Base-by-base conservation (phyloP, 1,140 invertebrate genomes). In the Bombus confusus region DNA sequence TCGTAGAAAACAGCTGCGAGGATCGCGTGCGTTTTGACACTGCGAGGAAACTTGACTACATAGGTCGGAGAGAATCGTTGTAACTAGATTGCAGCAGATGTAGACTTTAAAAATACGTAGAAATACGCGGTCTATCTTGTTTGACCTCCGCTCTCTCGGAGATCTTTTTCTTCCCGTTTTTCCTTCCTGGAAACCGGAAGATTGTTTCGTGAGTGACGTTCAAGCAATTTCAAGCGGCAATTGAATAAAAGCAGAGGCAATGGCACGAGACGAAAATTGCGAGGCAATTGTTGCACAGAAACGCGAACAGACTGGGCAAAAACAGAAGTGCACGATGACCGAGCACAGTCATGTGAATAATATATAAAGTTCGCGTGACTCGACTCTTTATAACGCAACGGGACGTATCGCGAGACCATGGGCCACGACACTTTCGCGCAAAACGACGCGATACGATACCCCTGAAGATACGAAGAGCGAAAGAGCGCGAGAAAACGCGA, bases 301-400 rank as follows among this genome's bases (percentile, higher is more conserved):
- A 73, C 28, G 41, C 3, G 13, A n/a, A n/a, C 28, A 28, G 59
- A 62, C 59, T 12, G 10, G 73, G 41, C 73, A 75, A 52, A 52
- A 75, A 75, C 31, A 52, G 18, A 6, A 34, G 73, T 13, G 73
- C 73, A 22, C 73, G 73, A 75, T 75, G 73, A 75, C 73, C 73
- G 73, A 25, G 73, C 73, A 34, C 41, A 22, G 18, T 41, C 72
- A 47, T 10, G 31, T 52, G 73, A 75, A 75, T 75, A 75, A 75
- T 52, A 75, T 52, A 52, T 34, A 52, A 75, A 52, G 73, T 25
- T 75, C 22, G 73, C 73, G 73, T 75, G 73, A 75, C 73, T 75
- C 37, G 73, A 10, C 9, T 25, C 73, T 52, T 34, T 52, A 47
- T 34, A 41, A 75, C n/a, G 73, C 73, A 12, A 34, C 31, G 43